These are phyloP conservation scores for Oryzias woworae DNA, from an alignment of 2,113 vertebrate genomes.

Conservation along the genomic window DNA sequence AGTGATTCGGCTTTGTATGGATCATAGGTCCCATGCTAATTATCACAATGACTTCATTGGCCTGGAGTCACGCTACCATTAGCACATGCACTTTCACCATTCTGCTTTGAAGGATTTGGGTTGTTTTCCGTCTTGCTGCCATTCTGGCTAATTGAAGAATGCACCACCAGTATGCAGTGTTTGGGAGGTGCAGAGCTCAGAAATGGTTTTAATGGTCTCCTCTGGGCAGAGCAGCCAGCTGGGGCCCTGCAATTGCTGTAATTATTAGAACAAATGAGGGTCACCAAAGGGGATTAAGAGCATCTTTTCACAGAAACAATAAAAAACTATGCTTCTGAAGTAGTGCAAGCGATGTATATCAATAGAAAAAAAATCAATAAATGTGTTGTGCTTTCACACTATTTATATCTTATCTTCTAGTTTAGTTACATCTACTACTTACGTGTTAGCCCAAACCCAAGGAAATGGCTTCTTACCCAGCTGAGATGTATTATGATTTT, in stretches of 20 bases:
- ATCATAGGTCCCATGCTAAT: slow-evolving; percentile 51
- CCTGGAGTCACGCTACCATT: slow-evolving; percentile 38
- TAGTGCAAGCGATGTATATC: neutral
- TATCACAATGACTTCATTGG: slow-evolving; percentile 50
- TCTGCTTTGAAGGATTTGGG: slow-evolving; percentile 33
- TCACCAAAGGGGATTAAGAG: slow-evolving; percentile 31
- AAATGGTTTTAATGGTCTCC: slow-evolving; percentile 65
- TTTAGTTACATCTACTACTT: no score
- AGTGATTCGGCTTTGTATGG: slow-evolving; percentile 23
- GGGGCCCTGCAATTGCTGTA: slow-evolving; percentile 43
- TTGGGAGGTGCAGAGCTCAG: slow-evolving; percentile 40
- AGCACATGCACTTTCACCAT: slow-evolving; percentile 13
- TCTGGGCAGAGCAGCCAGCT: slow-evolving; percentile 39
- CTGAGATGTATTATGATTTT: no score
- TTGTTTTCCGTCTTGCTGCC: slow-evolving; percentile 42
- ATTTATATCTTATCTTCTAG: neutral
- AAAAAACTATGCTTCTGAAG: neutral
- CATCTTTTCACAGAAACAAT: slow-evolving; percentile 9
- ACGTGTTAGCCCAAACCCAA: no score
- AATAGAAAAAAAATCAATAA: neutral
- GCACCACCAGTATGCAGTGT: slow-evolving; percentile 30
- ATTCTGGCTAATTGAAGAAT: slow-evolving; percentile 52
- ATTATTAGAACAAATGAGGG: slow-evolving; percentile 60
- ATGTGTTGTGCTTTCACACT: neutral
- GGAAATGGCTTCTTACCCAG: no score